phyloP scores from a whole-genome alignment of 2,113 vertebrate species.

The Paralichthys olivaceus region DNA sequence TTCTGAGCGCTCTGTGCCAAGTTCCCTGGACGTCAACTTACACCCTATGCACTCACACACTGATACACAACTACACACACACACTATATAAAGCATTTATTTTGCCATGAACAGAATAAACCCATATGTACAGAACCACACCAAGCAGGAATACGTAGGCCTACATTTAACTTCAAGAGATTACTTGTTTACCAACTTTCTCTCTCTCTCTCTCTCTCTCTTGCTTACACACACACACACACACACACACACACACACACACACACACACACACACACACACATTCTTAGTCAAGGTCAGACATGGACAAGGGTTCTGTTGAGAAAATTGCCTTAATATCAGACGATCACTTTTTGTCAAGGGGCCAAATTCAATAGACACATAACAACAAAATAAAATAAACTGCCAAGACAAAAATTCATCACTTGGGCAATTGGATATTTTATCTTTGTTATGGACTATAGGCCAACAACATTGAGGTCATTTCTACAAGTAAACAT shows the following conservation, averaged over 20 bases:
- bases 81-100: neutral
- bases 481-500: neutral
- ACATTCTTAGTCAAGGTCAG: conserved; percentile 64
- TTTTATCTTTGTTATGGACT: no score
- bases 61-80: neutral
- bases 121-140: neutral
- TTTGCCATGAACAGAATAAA: neutral
- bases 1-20: conserved; percentile 70
- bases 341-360: neutral
- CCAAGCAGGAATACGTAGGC: neutral
- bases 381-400: neutral
- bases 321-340: conserved; percentile 43
- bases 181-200: neutral
- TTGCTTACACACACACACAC: neutral
- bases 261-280: conserved; percentile 14
- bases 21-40: conserved; percentile 56
- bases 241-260: conserved; percentile 18
- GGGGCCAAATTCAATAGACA: neutral
- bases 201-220: neutral
- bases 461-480: neutral
- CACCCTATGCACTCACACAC: neutral
- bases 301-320: conserved; percentile 48
- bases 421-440: neutral
- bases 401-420: neutral
- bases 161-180: neutral